These are phyloP conservation scores for Glandiceps talaboti DNA, from an alignment of 53 echinoderm and acorn worm species.

Conservation along the genomic window DNA sequence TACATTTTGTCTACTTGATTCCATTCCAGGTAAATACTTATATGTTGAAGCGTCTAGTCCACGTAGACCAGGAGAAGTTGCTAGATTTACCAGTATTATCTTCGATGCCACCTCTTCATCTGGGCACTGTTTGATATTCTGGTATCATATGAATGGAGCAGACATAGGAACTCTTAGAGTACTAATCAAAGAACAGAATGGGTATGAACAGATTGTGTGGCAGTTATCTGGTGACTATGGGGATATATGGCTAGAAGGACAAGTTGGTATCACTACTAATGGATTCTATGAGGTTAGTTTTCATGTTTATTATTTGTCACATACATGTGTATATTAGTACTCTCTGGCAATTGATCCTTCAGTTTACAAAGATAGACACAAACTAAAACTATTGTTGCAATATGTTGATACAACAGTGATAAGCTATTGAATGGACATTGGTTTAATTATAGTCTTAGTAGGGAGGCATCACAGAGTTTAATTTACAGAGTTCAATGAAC, in stretches of 20 bases:
- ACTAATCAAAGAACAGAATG: not conserved
- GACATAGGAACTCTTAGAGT: constrained; percentile 22
- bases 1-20: too few species aligned
- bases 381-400: too few species aligned
- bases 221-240: not conserved
- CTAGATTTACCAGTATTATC: constrained; percentile 15
- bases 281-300: not conserved
- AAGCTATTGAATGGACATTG: too few species aligned
- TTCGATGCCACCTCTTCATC: not conserved
- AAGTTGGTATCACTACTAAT: not conserved
- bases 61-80: constrained; percentile 9
- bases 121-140: constrained; percentile 8
- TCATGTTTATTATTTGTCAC: too few species aligned
- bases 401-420: too few species aligned
- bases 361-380: too few species aligned
- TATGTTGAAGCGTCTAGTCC: constrained; percentile 10
- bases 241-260: not conserved
- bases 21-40: not conserved
- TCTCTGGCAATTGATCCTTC: too few species aligned
- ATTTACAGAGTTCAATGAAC: too few species aligned
- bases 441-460: too few species aligned
- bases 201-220: not conserved
- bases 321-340: too few species aligned
- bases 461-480: too few species aligned
- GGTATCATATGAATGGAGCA: constrained; percentile 8